Conservation (phyloP, 2,113 vertebrate species). For the Ibidorhyncha struthersii region DNA sequence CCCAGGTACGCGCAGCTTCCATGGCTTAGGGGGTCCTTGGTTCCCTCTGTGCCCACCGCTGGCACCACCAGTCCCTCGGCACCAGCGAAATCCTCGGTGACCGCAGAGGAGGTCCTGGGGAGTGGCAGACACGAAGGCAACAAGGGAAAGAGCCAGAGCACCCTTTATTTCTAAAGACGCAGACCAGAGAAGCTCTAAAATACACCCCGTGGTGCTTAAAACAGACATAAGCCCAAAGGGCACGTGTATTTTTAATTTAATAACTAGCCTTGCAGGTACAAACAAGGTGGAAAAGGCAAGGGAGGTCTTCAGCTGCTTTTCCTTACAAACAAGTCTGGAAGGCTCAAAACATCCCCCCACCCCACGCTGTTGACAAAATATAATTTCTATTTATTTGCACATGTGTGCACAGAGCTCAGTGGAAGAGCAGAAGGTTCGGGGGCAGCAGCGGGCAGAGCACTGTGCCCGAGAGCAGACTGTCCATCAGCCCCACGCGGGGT, state of each 20-base stretch:
- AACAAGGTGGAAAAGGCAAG: not conserved
- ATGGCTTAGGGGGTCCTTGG: not conserved
- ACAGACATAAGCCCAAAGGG: not conserved
- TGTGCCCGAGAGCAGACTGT: not conserved
- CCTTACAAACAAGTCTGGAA: not conserved
- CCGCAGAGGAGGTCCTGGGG: not conserved
- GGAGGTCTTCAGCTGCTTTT: not conserved
- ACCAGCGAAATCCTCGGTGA: not conserved
- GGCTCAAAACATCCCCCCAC: not conserved
- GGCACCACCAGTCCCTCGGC: not conserved
- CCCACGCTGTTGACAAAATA: not conserved
- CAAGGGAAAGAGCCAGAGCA: not conserved
- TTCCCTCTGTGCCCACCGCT: fast-evolving
- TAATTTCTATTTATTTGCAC: not conserved
- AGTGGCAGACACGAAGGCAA: not conserved
- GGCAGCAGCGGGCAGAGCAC: not conserved
- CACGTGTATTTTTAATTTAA: not conserved
- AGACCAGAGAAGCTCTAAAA: not conserved
- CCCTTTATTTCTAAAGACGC: not conserved
- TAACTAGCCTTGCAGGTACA: not conserved
- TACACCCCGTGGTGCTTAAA: not conserved
- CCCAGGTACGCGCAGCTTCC: not conserved
- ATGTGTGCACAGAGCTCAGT: not conserved
- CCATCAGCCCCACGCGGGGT: not conserved
- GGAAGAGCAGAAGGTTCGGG: not conserved